Conservation (phyloP, 64 coral and sea anemone species). For the Montipora capricornis region DNA sequence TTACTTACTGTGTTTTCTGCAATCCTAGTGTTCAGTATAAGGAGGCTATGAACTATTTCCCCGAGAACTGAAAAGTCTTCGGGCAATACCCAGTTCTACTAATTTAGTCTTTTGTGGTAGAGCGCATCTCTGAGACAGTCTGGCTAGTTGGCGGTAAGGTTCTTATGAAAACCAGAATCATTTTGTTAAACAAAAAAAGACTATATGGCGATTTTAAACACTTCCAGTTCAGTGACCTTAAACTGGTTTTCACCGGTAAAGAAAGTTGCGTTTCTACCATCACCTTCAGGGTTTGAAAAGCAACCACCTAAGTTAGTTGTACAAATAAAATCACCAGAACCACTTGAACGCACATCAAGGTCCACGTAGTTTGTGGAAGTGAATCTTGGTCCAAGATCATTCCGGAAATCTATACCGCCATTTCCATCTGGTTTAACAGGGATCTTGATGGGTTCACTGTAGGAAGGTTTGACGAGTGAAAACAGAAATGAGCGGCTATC, state of each 20-base stretch:
- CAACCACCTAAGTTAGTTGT: neutral
- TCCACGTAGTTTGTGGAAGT: constrained; percentile 3
- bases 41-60: too few species aligned
- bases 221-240: neutral
- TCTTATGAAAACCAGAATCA: too few species aligned
- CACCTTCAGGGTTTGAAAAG: neutral
- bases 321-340: neutral
- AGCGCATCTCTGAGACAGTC: too few species aligned
- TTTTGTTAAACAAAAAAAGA: too few species aligned
- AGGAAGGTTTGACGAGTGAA: constrained; percentile 7
- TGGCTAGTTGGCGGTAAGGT: too few species aligned
- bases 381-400: constrained; percentile 7
- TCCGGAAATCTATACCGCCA: neutral
- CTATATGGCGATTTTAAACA: neutral
- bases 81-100: too few species aligned
- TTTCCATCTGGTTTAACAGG: neutral
- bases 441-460: constrained; percentile 13
- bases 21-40: too few species aligned
- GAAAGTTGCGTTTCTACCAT: neutral
- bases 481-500: constrained; percentile 33
- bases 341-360: neutral
- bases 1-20: too few species aligned
- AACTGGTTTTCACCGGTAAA: neutral
- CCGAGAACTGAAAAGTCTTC: too few species aligned
- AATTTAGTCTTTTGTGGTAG: too few species aligned